Evolutionary conservation across 2,888 invertebrate species (phyloP).

Genomic region (Parnassius apollo): DNA sequence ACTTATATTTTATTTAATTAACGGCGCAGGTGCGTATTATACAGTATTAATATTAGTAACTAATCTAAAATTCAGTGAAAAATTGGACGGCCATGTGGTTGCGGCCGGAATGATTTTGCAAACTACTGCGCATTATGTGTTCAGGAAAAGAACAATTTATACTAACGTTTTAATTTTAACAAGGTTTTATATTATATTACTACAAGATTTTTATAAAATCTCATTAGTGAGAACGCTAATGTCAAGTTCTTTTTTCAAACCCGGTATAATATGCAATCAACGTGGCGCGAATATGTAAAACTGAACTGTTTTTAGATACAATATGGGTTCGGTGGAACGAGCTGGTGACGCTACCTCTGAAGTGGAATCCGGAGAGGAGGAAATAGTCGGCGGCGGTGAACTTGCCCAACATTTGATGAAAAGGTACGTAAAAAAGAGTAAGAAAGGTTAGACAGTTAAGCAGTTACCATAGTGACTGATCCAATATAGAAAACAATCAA

Average conservation of each 20-base stretch:
- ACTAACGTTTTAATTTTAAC: no score
- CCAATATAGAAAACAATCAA: background rate
- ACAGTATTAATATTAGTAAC: constrained; percentile 36
- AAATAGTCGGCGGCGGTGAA: constrained; percentile 79
- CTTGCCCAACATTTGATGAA: constrained; percentile 68
- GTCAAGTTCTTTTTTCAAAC: constrained; percentile 28
- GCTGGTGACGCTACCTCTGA: constrained; percentile 84
- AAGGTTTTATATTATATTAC: background rate
- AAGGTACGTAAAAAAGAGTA: constrained; percentile 45
- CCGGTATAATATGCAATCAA: constrained; percentile 46
- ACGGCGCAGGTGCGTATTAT: background rate
- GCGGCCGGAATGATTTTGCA: constrained; percentile 50
- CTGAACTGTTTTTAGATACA: constrained; percentile 56
- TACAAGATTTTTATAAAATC: constrained; percentile 26
- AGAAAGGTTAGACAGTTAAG: constrained; percentile 25
- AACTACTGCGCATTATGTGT: constrained; percentile 76
- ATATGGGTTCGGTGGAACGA: constrained; percentile 85
- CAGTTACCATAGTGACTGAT: constrained; percentile 19
- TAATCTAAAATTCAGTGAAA: constrained; percentile 35
- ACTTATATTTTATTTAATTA: constrained; percentile 5
- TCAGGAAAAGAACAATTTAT: constrained; percentile 31
- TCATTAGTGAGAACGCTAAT: constrained; percentile 25
- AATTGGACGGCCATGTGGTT: constrained; percentile 70
- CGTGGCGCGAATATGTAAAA: constrained; percentile 62
- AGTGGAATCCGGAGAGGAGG: constrained; percentile 85